Conservation (phyloP, 2,797 vertebrate genomes). For the Nannoperca australis region DNA sequence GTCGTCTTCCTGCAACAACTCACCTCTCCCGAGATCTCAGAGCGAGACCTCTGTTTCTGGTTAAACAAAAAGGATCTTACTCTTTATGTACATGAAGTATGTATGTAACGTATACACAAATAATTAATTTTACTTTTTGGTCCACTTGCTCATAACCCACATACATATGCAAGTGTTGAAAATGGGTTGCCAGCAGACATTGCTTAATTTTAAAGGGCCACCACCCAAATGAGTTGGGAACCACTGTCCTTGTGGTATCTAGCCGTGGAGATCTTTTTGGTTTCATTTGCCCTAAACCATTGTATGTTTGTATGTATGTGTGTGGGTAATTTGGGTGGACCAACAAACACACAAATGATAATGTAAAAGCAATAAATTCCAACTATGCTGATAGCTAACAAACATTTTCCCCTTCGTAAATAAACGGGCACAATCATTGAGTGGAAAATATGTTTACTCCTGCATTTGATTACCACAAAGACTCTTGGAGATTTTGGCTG, state of each 20-base stretch:
- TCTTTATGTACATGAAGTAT: too few relatives aligned
- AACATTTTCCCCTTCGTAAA: slow-evolving; percentile 53
- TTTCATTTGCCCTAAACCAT: not conserved
- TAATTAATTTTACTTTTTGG: too few relatives aligned
- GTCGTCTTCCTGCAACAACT: too few relatives aligned
- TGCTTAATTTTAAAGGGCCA: not conserved
- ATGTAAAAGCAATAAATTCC: slow-evolving; percentile 60
- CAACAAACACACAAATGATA: slow-evolving; percentile 35
- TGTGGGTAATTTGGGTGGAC: slow-evolving; percentile 32
- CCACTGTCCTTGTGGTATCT: not conserved
- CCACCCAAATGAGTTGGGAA: not conserved
- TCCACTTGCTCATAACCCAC: too few relatives aligned
- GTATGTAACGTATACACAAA: too few relatives aligned
- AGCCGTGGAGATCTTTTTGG: not conserved
- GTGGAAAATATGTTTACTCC: slow-evolving; percentile 69
- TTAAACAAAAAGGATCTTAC: too few relatives aligned
- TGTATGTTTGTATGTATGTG: not conserved
- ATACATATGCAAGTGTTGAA: not conserved
- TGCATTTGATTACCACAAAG: slow-evolving; percentile 63
- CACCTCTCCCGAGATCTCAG: too few relatives aligned
- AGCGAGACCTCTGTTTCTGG: too few relatives aligned
- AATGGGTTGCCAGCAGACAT: not conserved
- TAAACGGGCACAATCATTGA: slow-evolving; percentile 55
- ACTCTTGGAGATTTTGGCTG: slow-evolving; percentile 60
- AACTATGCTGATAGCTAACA: slow-evolving; percentile 45